Evolutionary conservation across 2,888 invertebrate species (phyloP).

Genomic region (Eurois occulta): DNA sequence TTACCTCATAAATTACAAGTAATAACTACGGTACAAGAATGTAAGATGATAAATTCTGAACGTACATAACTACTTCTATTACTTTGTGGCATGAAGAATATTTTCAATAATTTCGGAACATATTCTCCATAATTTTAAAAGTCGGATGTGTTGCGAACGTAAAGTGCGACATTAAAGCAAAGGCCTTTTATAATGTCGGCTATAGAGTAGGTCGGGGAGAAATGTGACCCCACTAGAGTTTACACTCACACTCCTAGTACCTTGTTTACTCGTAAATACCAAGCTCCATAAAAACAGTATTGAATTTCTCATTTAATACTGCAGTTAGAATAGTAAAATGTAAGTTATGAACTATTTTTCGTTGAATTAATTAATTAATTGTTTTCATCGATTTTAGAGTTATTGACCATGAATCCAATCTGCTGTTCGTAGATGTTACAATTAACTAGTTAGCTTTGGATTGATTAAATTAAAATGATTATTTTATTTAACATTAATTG

Average conservation of each 20-base stretch:
- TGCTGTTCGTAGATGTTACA: not conserved
- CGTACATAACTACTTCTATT: slow-evolving; percentile 13
- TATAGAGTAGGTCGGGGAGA: slow-evolving; percentile 33
- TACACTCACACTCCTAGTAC: slow-evolving; percentile 21
- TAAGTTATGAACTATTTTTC: slow-evolving; percentile 3
- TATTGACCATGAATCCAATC: not conserved
- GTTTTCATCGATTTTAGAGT: not conserved
- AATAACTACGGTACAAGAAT: slow-evolving; percentile 52
- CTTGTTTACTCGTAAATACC: not conserved
- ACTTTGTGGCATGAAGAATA: slow-evolving; percentile 28
- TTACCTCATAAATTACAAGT: slow-evolving; percentile 44
- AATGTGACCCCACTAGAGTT: slow-evolving; percentile 48
- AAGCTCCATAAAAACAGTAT: not conserved
- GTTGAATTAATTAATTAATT: slow-evolving; percentile 7
- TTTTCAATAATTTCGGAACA: slow-evolving; percentile 52
- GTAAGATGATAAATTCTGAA: slow-evolving; percentile 49
- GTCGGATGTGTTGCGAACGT: slow-evolving; percentile 42
- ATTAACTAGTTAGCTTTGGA: not conserved
- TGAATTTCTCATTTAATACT: not conserved
- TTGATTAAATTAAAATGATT: not conserved
- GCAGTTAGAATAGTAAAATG: slow-evolving; percentile 4
- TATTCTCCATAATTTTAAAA: slow-evolving; percentile 43
- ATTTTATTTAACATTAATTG: not conserved
- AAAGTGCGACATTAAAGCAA: slow-evolving; percentile 47
- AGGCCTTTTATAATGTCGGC: slow-evolving; percentile 43